A percentile compares a stretch with the other conserved stretches of the same genome.
Conservation (phyloP, 2,113 vertebrate genomes). For the Reinhardtius hippoglossoides region DNA sequence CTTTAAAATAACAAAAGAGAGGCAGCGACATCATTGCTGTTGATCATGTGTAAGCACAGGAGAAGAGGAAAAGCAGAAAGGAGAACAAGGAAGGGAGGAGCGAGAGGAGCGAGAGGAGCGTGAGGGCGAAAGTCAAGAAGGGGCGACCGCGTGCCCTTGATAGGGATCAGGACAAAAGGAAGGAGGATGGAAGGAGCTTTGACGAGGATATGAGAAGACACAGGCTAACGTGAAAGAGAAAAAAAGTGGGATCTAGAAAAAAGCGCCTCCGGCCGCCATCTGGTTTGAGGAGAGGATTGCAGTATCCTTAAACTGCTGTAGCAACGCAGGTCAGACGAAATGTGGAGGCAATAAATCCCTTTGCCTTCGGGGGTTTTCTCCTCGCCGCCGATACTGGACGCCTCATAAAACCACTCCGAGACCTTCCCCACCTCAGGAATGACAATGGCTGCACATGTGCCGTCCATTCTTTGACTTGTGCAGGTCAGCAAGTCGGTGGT, state of each 20-base stretch:
- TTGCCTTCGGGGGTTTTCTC: slow-evolving; percentile 20
- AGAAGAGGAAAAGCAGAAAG: neutral
- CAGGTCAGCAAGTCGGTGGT: neutral
- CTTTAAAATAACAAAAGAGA: slow-evolving; percentile 40
- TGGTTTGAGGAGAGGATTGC: slow-evolving; percentile 43
- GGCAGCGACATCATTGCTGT: neutral
- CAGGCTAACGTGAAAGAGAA: slow-evolving; percentile 45
- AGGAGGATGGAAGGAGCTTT: slow-evolving; percentile 27
- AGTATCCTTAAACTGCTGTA: slow-evolving; percentile 28
- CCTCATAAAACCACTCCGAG: slow-evolving; percentile 35
- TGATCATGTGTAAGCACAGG: neutral
- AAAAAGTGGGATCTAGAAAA: slow-evolving; percentile 39
- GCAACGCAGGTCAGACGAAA: slow-evolving; percentile 59
- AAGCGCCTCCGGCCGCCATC: slow-evolving; percentile 42
- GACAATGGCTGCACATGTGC: slow-evolving; percentile 2
- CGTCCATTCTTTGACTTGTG: neutral
- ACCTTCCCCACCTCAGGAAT: slow-evolving; percentile 20
- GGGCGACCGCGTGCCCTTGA: slow-evolving; percentile 7
- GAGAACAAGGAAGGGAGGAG: neutral
- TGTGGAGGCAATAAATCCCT: slow-evolving; percentile 61
- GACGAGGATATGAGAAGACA: slow-evolving; percentile 54
- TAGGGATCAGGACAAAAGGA: slow-evolving; percentile 28
- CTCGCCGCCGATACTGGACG: neutral
- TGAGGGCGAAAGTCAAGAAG: slow-evolving; percentile 27
- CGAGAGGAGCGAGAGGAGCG: neutral